Evolutionary conservation across 2,113 vertebrate genomes (phyloP).

Genomic region (Osmerus mordax): DNA sequence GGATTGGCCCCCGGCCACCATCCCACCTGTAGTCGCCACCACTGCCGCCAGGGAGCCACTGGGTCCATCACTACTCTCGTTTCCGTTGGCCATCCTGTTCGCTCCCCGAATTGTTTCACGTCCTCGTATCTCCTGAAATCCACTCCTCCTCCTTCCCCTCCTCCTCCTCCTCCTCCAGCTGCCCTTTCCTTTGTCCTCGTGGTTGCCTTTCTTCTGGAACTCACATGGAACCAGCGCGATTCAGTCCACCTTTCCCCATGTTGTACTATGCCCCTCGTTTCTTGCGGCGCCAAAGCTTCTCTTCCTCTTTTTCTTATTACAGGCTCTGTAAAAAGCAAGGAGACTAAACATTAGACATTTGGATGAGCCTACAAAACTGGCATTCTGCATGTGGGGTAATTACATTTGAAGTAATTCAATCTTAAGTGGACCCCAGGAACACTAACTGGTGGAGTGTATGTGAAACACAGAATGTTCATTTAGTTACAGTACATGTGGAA

Average conservation of each 20-base stretch:
- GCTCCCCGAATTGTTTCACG: conserved; percentile 34
- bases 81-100: conserved; percentile 75
- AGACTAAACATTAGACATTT: conserved; percentile 20
- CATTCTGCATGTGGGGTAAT: background rate
- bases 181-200: conserved; percentile 62
- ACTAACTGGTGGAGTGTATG: too few relatives aligned
- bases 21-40: conserved; percentile 70
- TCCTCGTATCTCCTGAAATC: conserved; percentile 33
- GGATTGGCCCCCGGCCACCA: conserved; percentile 65
- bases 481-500: too few relatives aligned
- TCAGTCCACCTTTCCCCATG: conserved; percentile 67
- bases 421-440: too few relatives aligned
- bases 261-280: conserved; percentile 36
- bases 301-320: conserved; percentile 14
- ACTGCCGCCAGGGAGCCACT: conserved; percentile 61
- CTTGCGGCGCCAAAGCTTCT: conserved; percentile 18
- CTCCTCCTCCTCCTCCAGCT: conserved; percentile 51
- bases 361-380: background rate
- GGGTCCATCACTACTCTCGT: conserved; percentile 70
- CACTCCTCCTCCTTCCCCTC: conserved; percentile 44
- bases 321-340: conserved; percentile 42
- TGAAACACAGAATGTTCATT: too few relatives aligned
- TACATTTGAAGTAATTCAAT: background rate
- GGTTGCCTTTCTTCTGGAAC: conserved; percentile 57
- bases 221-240: conserved; percentile 57